Conservation (phyloP, 2,888 invertebrate species). For the Drosophila fulvimacula region DNA sequence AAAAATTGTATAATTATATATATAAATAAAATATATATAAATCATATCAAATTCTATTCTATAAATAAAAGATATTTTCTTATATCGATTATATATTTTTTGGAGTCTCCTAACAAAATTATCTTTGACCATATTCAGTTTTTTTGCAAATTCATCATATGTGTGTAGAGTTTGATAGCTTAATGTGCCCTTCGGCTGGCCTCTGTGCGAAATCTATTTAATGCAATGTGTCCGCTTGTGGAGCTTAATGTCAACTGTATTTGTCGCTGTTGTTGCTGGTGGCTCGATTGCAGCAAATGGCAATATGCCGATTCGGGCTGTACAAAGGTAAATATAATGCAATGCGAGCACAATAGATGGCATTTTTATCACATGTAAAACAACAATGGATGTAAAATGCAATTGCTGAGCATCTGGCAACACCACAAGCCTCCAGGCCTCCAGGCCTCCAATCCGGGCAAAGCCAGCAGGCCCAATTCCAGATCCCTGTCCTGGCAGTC, state of each 20-base stretch:
- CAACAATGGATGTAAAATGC: constrained; percentile 56
- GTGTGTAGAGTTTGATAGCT: background rate
- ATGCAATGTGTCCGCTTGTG: constrained; percentile 23
- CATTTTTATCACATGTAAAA: constrained; percentile 80
- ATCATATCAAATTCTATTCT: no score
- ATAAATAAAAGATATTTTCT: background rate
- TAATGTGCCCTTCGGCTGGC: background rate
- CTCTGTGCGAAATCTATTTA: background rate
- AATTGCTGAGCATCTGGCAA: constrained; percentile 64
- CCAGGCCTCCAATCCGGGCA: constrained; percentile 60
- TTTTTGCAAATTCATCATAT: background rate
- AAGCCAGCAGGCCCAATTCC: constrained; percentile 68
- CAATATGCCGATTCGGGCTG: constrained; percentile 11
- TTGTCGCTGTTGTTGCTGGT: constrained; percentile 31
- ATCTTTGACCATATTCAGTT: background rate
- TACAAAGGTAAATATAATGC: constrained; percentile 55
- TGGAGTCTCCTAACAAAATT: background rate
- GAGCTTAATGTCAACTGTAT: constrained; percentile 52
- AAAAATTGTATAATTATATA: no score
- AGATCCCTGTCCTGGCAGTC: constrained; percentile 63
- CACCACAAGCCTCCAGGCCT: constrained; percentile 62
- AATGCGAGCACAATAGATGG: constrained; percentile 70
- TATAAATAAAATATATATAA: no score
- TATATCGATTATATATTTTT: background rate
- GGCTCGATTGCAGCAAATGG: constrained; percentile 44